phyloP scores from a whole-genome alignment of 1,140 invertebrate species.

The Drosophila melanica region DNA sequence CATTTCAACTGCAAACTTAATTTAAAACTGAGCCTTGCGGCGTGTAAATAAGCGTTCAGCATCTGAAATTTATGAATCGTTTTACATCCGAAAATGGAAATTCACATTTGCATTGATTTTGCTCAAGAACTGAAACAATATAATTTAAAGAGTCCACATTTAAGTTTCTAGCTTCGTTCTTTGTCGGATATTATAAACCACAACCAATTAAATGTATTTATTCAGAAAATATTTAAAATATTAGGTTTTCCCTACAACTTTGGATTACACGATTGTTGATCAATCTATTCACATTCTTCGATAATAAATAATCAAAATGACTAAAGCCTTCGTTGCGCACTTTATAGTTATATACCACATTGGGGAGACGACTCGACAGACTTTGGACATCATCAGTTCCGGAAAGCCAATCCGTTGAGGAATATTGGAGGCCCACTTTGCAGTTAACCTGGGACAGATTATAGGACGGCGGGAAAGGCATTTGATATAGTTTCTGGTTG shows the following conservation, averaged over 20 bases:
- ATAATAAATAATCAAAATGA: constrained; percentile 55
- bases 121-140: not conserved
- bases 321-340: constrained; percentile 15
- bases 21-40: constrained; percentile 65
- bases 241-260: not conserved
- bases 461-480: constrained; percentile 16
- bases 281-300: constrained; percentile 31
- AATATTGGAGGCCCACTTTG: constrained; percentile 47
- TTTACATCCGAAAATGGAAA: constrained; percentile 47
- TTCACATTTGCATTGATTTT: constrained; percentile 66
- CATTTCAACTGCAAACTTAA: constrained; percentile 80
- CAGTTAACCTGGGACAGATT: constrained; percentile 29
- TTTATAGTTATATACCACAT: constrained; percentile 31
- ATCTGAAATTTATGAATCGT: constrained; percentile 61
- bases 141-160: not conserved
- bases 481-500: constrained; percentile 25
- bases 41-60: constrained; percentile 55
- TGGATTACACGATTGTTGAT: constrained; percentile 34
- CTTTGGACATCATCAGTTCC: constrained; percentile 14
- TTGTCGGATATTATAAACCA: not conserved
- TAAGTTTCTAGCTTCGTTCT: too few species aligned
- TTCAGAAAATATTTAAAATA: too few species aligned
- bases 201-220: not conserved
- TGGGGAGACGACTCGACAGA: constrained; percentile 24
- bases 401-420: constrained; percentile 45